Evolutionary conservation across 2,797 vertebrate genomes (phyloP).

Genomic region (Vultur gryphus): DNA sequence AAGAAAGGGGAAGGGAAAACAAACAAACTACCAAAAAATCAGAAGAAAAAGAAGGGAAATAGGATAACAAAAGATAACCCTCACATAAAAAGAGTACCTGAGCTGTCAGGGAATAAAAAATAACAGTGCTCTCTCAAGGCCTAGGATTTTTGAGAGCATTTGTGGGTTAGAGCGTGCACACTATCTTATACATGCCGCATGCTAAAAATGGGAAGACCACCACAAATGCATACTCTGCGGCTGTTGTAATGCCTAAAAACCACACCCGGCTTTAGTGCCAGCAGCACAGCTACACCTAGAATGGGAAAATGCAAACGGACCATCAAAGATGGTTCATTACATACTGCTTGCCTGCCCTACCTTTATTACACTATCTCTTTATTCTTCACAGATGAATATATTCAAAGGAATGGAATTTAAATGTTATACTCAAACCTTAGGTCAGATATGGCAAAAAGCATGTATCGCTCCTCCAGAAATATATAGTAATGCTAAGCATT

Average conservation of each 20-base stretch:
- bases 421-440: neutral
- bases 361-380: neutral
- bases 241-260: neutral
- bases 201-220: neutral
- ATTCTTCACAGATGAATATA: neutral
- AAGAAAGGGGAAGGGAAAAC: neutral
- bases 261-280: neutral
- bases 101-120: neutral
- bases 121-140: neutral
- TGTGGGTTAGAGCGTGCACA: neutral
- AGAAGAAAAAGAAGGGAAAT: neutral
- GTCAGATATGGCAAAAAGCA: neutral
- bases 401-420: neutral
- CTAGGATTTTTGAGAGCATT: neutral
- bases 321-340: neutral
- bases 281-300: neutral
- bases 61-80: neutral
- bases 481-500: neutral
- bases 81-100: neutral
- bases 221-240: neutral
- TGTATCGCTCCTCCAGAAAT: neutral
- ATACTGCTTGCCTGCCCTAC: neutral
- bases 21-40: neutral
- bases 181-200: fast-evolving
- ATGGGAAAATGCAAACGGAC: neutral